A percentile compares a stretch with the other conserved stretches of the same genome.
These are phyloP conservation scores for Anoplophora glabripennis DNA, from an alignment of 1,140 invertebrate genomes.

Conservation along the genomic window DNA sequence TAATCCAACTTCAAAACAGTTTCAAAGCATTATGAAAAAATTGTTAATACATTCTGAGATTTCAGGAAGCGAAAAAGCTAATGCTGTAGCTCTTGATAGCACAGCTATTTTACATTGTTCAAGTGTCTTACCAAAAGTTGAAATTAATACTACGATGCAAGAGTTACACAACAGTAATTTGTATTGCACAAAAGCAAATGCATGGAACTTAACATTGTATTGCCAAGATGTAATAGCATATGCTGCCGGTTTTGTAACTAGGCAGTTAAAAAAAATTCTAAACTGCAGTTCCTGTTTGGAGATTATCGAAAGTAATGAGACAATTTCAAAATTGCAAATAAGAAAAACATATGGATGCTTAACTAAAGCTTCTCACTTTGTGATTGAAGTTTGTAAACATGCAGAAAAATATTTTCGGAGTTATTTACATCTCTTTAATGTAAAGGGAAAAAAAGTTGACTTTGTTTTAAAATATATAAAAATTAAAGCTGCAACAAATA, in stretches of 20 bases:
- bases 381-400: constrained; percentile 6
- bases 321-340: no score
- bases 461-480: no score
- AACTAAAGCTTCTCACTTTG: constrained; percentile 12
- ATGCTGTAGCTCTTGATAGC: constrained; percentile 11
- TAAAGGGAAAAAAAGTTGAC: background rate
- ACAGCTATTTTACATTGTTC: constrained; percentile 15
- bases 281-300: constrained; percentile 12
- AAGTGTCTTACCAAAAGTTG: background rate
- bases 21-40: constrained; percentile 31
- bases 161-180: background rate
- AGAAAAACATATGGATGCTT: constrained; percentile 14
- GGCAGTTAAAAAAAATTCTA: constrained; percentile 13
- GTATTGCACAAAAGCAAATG: background rate
- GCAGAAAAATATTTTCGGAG: constrained; percentile 5
- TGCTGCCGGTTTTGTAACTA: constrained; percentile 24
- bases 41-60: constrained; percentile 23
- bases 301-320: constrained; percentile 4
- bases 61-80: constrained; percentile 5
- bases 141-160: background rate
- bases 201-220: constrained; percentile 20
- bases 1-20: constrained; percentile 44
- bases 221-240: constrained; percentile 21
- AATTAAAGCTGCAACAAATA: no score
- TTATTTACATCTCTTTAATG: background rate